Percentiles rank a stretch among this genome's conserved stretches.
phyloP scores from a whole-genome alignment of 2,113 vertebrate genomes.

The Excalfactoria chinensis region DNA sequence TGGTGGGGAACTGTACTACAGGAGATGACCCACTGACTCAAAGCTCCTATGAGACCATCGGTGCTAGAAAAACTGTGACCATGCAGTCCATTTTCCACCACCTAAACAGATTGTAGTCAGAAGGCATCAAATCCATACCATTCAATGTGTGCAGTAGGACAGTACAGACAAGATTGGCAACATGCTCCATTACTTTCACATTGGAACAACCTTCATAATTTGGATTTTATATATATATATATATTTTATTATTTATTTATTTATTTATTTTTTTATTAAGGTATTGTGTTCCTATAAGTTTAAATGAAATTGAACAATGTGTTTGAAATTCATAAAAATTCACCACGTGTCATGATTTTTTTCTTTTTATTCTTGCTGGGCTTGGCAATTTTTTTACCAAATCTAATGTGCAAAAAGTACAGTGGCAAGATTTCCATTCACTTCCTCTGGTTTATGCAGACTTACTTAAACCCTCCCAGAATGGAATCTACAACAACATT shows the following conservation, averaged over 20 bases:
- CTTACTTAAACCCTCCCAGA: neutral
- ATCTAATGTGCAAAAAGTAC: neutral
- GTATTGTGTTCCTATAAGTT: neutral
- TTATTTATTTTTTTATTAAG: neutral
- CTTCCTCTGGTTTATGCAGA: accelerated
- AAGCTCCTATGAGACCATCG: neutral
- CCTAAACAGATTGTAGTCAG: neutral
- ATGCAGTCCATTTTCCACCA: too few species aligned
- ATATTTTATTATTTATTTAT: too few species aligned
- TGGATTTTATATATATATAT: neutral
- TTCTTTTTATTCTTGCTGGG: neutral
- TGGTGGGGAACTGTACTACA: neutral
- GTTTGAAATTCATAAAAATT: neutral
- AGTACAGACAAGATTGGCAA: neutral
- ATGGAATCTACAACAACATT: neutral
- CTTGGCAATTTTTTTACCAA: neutral
- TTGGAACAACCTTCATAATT: neutral
- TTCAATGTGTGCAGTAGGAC: neutral
- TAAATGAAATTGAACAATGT: neutral
- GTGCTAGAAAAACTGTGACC: neutral
- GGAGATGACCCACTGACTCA: neutral
- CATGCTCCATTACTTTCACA: neutral
- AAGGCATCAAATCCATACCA: neutral
- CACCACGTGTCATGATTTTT: neutral
- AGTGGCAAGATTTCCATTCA: neutral